phyloP scores from a whole-genome alignment of 2,888 invertebrate genomes.

The Diarsia dahlii region DNA sequence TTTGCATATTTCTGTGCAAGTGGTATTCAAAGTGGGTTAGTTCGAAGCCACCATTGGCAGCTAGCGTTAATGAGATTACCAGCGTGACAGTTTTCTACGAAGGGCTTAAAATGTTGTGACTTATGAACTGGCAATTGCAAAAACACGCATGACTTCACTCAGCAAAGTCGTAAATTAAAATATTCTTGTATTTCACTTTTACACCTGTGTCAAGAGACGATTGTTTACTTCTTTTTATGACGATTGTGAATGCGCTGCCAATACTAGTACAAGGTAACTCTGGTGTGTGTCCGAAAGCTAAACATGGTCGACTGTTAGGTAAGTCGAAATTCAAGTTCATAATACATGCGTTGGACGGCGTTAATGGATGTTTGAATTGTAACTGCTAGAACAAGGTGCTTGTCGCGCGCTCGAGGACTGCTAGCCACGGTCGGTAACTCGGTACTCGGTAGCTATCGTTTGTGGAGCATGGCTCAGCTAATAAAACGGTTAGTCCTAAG shows the following conservation, averaged over 20 bases:
- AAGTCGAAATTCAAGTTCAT: slow-evolving; percentile 62
- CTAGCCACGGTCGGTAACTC: slow-evolving; percentile 70
- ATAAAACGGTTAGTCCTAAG: slow-evolving; percentile 90
- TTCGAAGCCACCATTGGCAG: slow-evolving; percentile 67
- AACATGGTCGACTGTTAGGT: slow-evolving; percentile 56
- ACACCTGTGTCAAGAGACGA: slow-evolving; percentile 87
- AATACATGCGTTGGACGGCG: slow-evolving; percentile 30
- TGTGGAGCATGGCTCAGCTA: slow-evolving; percentile 88
- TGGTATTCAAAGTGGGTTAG: slow-evolving; percentile 65
- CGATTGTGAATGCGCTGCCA: slow-evolving; percentile 67
- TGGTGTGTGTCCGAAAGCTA: slow-evolving; percentile 59
- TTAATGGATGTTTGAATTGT: slow-evolving; percentile 55
- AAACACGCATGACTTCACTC: slow-evolving; percentile 63
- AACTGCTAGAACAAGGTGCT: slow-evolving; percentile 66
- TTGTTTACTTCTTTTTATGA: slow-evolving; percentile 78
- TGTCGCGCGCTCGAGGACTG: slow-evolving; percentile 73
- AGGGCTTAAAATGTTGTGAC: slow-evolving; percentile 64
- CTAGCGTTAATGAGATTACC: slow-evolving; percentile 61
- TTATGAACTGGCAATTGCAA: slow-evolving; percentile 67
- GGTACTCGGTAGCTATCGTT: slow-evolving; percentile 79
- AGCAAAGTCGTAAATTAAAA: slow-evolving; percentile 74
- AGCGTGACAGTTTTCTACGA: slow-evolving; percentile 63
- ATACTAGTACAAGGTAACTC: slow-evolving; percentile 63
- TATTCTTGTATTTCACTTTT: slow-evolving; percentile 79
- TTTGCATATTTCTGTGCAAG: slow-evolving; percentile 42